Conservation (phyloP, 2,113 vertebrate species). For the Chloebia gouldiae region DNA sequence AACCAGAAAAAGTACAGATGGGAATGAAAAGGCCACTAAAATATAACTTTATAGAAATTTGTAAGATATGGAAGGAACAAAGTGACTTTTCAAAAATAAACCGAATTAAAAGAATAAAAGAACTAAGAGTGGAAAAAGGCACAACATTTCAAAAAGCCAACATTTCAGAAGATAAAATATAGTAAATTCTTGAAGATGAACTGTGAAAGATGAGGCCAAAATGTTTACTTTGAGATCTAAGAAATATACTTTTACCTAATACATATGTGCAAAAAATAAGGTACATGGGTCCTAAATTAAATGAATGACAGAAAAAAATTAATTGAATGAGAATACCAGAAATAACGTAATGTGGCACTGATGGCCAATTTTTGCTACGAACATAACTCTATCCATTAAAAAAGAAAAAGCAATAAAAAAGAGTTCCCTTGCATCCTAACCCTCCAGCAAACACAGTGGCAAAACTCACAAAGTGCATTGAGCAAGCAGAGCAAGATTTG, state of each 20-base stretch:
- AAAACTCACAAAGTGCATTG: not conserved
- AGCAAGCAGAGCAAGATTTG: not conserved
- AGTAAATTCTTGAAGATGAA: not conserved
- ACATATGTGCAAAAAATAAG: not conserved
- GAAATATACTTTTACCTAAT: not conserved
- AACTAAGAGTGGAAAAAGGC: not conserved
- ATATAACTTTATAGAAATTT: not conserved
- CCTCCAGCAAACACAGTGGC: not conserved
- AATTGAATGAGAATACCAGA: not conserved
- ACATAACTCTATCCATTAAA: not conserved
- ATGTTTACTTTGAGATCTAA: not conserved
- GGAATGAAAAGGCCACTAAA: not conserved
- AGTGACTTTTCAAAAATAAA: not conserved
- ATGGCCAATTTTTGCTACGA: not conserved
- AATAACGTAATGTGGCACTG: not conserved
- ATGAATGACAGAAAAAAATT: not conserved
- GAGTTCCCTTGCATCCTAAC: not conserved
- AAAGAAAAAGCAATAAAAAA: not conserved
- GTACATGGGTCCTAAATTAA: not conserved
- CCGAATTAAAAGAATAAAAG: not conserved
- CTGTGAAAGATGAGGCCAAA: not conserved
- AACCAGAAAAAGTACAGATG: not conserved
- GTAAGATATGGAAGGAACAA: not conserved
- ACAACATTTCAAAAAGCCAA: not conserved
- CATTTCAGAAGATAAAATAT: not conserved